Percentiles rank a stretch among this genome's conserved stretches.
Evolutionary conservation across 2,888 invertebrate genomes (phyloP).

Genomic region (Zaprionus obscuricornis): DNA sequence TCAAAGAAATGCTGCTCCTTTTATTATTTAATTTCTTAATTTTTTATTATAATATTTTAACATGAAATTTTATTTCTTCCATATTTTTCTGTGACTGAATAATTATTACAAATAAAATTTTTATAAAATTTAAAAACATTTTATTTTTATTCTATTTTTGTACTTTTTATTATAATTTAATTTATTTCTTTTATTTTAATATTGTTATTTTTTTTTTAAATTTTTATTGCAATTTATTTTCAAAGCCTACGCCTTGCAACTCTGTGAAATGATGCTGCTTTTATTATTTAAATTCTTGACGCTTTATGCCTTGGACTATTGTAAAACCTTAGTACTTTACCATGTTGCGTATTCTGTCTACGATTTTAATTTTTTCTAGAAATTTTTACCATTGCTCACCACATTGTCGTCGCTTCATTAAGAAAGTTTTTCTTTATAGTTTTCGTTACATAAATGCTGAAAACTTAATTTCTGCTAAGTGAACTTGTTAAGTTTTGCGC

Average conservation of each 20-base stretch:
- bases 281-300: background rate
- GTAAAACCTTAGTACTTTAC: no score
- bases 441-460: slow-evolving; percentile 75
- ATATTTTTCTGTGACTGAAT: no score
- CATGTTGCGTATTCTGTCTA: background rate
- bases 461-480: slow-evolving; percentile 77
- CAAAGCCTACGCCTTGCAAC: no score
- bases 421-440: slow-evolving; percentile 74
- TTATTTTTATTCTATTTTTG: no score
- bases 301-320: background rate
- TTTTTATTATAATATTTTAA: no score
- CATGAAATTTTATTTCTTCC: no score
- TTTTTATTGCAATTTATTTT: no score
- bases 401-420: slow-evolving; percentile 75
- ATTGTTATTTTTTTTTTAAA: slow-evolving; percentile 6
- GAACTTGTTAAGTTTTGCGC: slow-evolving; percentile 75
- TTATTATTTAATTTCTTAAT: no score
- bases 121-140: background rate
- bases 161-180: background rate
- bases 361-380: slow-evolving; percentile 32
- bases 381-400: slow-evolving; percentile 59
- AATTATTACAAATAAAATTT: background rate
- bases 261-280: no score
- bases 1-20: no score
- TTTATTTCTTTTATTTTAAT: background rate